These are phyloP conservation scores for Enteromius argenteus DNA, from an alignment of 2,797 vertebrate genomes.

Conservation along the genomic window DNA sequence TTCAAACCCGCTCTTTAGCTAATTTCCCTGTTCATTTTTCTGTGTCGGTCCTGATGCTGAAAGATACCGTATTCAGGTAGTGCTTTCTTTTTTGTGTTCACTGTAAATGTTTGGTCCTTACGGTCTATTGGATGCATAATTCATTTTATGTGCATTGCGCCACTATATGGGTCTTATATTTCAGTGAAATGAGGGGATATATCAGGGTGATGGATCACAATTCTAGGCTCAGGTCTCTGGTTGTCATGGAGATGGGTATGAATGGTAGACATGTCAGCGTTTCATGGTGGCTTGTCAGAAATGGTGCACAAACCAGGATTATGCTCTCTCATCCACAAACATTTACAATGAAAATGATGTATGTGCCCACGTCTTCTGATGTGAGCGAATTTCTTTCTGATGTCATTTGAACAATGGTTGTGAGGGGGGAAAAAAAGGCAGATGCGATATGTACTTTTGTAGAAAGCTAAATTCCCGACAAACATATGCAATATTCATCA, in stretches of 20 bases:
- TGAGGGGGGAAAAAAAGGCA: background rate
- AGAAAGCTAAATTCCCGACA: background rate
- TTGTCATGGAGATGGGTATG: conserved; percentile 74
- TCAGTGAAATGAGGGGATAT: conserved; percentile 52
- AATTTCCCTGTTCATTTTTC: background rate
- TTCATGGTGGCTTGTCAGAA: conserved; percentile 62
- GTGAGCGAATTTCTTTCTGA: conserved; percentile 27
- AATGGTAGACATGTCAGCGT: conserved; percentile 64
- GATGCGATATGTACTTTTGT: background rate
- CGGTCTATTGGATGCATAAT: conserved; percentile 50
- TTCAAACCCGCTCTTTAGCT: background rate
- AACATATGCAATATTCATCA: conserved; percentile 17
- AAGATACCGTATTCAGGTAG: conserved; percentile 11
- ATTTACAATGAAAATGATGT: conserved; percentile 44
- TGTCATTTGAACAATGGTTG: background rate
- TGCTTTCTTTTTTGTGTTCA: background rate
- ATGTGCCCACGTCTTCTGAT: conserved; percentile 3
- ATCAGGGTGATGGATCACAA: conserved; percentile 58
- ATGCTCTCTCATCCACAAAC: conserved; percentile 45
- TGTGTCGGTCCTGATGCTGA: background rate
- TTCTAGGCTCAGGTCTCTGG: conserved; percentile 50
- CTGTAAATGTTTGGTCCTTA: conserved; percentile 10
- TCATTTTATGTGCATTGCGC: conserved; percentile 43
- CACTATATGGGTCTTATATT: conserved; percentile 44
- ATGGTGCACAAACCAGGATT: conserved; percentile 32